phyloP scores from a whole-genome alignment of 2,797 vertebrate genomes.

The Pteropus rufus region DNA sequence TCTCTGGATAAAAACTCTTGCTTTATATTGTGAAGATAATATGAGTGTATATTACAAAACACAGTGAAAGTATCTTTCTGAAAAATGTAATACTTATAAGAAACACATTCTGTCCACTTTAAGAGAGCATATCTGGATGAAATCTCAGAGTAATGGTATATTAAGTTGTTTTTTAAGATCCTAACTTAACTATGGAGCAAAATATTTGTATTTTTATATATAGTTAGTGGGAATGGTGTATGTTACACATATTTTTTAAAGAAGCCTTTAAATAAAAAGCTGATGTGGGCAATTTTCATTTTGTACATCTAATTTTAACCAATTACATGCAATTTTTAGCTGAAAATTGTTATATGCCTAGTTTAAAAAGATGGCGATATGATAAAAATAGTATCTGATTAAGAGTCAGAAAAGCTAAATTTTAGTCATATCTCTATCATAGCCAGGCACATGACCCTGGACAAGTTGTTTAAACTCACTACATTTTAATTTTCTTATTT shows the following conservation, averaged over 20 bases:
- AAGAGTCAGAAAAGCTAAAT: not conserved
- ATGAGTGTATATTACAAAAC: not conserved
- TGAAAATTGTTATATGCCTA: not conserved
- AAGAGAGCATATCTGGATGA: not conserved
- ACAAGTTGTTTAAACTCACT: not conserved
- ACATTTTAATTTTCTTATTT: not conserved
- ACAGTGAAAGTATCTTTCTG: not conserved
- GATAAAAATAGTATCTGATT: not conserved
- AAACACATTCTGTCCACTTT: not conserved
- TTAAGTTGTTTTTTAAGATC: not conserved
- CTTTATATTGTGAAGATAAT: constrained; percentile 52
- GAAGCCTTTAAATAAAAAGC: not conserved
- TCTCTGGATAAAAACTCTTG: constrained; percentile 10
- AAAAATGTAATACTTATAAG: not conserved
- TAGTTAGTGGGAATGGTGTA: not conserved
- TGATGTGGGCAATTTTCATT: not conserved
- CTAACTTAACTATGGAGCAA: constrained; percentile 36
- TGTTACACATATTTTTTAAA: not conserved
- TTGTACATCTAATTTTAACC: constrained; percentile 9
- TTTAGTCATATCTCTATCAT: not conserved
- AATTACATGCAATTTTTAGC: not conserved
- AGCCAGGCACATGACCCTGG: not conserved
- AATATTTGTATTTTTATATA: not conserved
- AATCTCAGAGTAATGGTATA: not conserved
- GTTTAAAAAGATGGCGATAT: not conserved